phyloP scores from a whole-genome alignment of 1,140 invertebrate species.

The Ceratitis capitata region DNA sequence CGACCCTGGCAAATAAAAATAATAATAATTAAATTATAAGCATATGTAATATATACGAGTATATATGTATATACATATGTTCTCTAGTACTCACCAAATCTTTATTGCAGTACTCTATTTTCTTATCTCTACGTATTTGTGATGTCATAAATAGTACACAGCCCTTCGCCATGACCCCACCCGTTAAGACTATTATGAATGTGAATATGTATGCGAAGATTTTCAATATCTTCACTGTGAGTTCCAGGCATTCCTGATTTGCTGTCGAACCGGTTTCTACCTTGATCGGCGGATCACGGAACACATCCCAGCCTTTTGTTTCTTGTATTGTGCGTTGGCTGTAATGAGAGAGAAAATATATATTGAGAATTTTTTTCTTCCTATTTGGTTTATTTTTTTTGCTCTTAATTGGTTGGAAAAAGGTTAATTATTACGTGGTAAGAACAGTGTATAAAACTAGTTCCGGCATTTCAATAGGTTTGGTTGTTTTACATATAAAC shows the following conservation, averaged over 20 bases:
- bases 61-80: background rate
- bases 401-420: no score
- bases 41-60: no score
- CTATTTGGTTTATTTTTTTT: background rate
- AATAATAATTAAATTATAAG: background rate
- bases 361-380: background rate
- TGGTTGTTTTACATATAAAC: background rate
- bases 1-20: slow-evolving; percentile 70
- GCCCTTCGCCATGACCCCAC: slow-evolving; percentile 86
- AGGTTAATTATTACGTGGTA: background rate
- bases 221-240: slow-evolving; percentile 87
- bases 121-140: slow-evolving; percentile 79
- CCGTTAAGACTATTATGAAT: slow-evolving; percentile 83
- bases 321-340: slow-evolving; percentile 86
- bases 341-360: slow-evolving; percentile 45
- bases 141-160: slow-evolving; percentile 92
- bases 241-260: slow-evolving; percentile 84
- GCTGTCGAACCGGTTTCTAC: slow-evolving; percentile 89
- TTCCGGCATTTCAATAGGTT: slow-evolving; percentile 13
- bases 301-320: slow-evolving; percentile 96
- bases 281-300: slow-evolving; percentile 87
- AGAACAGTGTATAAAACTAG: background rate
- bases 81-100: slow-evolving; percentile 74
- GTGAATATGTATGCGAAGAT: slow-evolving; percentile 85
- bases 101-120: slow-evolving; percentile 82